phyloP scores from a whole-genome alignment of 2,888 invertebrate species.

The Scaptomyza polygonia region DNA sequence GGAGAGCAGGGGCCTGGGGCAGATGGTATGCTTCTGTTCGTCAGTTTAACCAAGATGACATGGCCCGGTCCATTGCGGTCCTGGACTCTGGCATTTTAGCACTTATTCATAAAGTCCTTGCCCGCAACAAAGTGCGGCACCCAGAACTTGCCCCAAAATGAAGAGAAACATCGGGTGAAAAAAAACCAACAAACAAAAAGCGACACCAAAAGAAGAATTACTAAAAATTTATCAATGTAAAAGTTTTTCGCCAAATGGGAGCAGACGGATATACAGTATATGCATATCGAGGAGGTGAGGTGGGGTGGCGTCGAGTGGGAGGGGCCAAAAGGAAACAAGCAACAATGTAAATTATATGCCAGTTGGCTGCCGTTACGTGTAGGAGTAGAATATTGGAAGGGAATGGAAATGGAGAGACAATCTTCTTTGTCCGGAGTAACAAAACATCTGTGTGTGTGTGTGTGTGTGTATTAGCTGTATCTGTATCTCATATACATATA shows the following conservation, averaged over 20 bases:
- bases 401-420: not conserved
- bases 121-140: constrained; percentile 43
- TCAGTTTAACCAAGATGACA: constrained; percentile 84
- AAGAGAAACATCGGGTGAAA: constrained; percentile 44
- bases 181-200: constrained; percentile 24
- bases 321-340: constrained; percentile 62
- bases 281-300: not conserved
- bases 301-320: not conserved
- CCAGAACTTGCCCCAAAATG: constrained; percentile 66
- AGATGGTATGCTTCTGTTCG: constrained; percentile 70
- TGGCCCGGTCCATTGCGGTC: constrained; percentile 83
- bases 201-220: constrained; percentile 66
- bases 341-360: constrained; percentile 79
- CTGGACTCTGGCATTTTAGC: constrained; percentile 81
- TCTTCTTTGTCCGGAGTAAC: constrained; percentile 44
- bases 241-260: constrained; percentile 56
- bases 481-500: constrained; percentile 8
- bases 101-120: constrained; percentile 80
- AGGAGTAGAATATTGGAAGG: not conserved
- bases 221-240: constrained; percentile 78
- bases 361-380: constrained; percentile 54
- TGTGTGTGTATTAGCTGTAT: not conserved
- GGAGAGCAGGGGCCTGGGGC: constrained; percentile 1
- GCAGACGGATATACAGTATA: constrained; percentile 18
- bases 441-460: constrained; percentile 9